These are phyloP conservation scores for Drosophila glabriapex DNA, from an alignment of 2,888 invertebrate species.

Conservation along the genomic window DNA sequence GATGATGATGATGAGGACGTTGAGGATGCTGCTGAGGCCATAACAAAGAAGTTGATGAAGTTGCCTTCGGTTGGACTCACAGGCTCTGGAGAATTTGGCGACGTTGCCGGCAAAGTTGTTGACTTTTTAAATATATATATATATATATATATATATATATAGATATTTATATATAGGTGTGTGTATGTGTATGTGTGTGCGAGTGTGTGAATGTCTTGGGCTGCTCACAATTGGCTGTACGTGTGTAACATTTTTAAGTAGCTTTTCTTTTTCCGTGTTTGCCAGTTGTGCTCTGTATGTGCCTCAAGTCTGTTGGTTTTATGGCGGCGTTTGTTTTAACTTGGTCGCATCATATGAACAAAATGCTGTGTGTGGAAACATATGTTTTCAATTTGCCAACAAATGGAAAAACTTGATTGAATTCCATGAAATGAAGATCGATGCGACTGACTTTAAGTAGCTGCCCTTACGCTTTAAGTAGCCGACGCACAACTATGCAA, in stretches of 20 bases:
- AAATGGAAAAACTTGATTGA: constrained; percentile 82
- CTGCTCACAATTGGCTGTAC: constrained; percentile 76
- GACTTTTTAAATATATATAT: constrained; percentile 36
- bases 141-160: background rate
- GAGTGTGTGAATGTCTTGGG: constrained; percentile 35
- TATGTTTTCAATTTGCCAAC: constrained; percentile 77
- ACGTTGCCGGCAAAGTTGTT: constrained; percentile 70
- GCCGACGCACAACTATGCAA: constrained; percentile 53
- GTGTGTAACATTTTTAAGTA: constrained; percentile 81
- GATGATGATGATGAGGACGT: constrained; percentile 40
- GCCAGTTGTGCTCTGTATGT: constrained; percentile 16
- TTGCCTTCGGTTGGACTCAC: constrained; percentile 54
- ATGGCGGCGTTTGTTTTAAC: constrained; percentile 69
- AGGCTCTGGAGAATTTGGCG: constrained; percentile 67
- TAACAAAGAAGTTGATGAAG: constrained; percentile 74
- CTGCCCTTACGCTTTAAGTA: constrained; percentile 23
- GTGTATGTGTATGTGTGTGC: constrained; percentile 16
- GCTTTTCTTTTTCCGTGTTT: constrained; percentile 63
- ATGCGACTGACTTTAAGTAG: constrained; percentile 28
- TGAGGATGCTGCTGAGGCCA: constrained; percentile 58
- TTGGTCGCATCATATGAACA: constrained; percentile 37
- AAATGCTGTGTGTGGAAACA: constrained; percentile 56
- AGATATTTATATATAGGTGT: background rate
- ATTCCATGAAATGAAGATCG: constrained; percentile 66
- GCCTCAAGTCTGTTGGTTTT: constrained; percentile 65